Evolutionary conservation across 2,113 vertebrate species (phyloP).

Genomic region (Hirundichthys speculiger): DNA sequence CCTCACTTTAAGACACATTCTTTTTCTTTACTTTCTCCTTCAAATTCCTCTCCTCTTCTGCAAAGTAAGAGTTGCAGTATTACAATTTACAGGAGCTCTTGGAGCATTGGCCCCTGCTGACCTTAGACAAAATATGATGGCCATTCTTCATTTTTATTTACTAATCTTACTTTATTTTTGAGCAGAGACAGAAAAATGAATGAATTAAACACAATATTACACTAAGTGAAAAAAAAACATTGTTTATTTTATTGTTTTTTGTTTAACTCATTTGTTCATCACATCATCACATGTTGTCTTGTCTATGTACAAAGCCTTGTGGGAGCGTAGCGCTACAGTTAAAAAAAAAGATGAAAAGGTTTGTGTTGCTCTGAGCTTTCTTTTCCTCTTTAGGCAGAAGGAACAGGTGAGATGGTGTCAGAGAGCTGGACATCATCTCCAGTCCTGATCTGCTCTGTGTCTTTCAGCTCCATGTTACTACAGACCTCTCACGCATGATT

Average conservation of each 20-base stretch:
- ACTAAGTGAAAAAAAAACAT: too few species aligned
- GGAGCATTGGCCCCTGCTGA: neutral
- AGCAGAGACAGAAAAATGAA: slow-evolving; percentile 12
- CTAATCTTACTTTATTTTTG: slow-evolving; percentile 3
- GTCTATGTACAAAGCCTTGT: slow-evolving; percentile 25
- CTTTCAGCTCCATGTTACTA: slow-evolving; percentile 30
- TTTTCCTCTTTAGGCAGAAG: slow-evolving; percentile 69
- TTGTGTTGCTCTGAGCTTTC: slow-evolving; percentile 32
- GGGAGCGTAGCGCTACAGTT: slow-evolving; percentile 37
- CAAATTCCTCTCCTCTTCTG: neutral
- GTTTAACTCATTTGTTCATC: too few species aligned
- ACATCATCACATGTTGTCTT: neutral
- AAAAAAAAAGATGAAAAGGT: slow-evolving; percentile 51
- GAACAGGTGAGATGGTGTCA: slow-evolving; percentile 61
- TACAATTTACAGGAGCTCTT: slow-evolving; percentile 11
- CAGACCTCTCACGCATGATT: slow-evolving; percentile 64
- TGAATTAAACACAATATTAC: neutral
- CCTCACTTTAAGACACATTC: slow-evolving; percentile 3
- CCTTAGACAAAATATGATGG: too few species aligned
- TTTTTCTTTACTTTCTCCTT: neutral
- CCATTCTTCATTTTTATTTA: slow-evolving; percentile 4
- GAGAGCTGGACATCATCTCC: slow-evolving; percentile 56
- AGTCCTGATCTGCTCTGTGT: slow-evolving; percentile 40
- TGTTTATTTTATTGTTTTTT: too few species aligned
- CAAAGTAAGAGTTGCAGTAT: neutral